These are phyloP conservation scores for Volucella zonaria DNA, from an alignment of 2,888 invertebrate genomes.

Conservation along the genomic window DNA sequence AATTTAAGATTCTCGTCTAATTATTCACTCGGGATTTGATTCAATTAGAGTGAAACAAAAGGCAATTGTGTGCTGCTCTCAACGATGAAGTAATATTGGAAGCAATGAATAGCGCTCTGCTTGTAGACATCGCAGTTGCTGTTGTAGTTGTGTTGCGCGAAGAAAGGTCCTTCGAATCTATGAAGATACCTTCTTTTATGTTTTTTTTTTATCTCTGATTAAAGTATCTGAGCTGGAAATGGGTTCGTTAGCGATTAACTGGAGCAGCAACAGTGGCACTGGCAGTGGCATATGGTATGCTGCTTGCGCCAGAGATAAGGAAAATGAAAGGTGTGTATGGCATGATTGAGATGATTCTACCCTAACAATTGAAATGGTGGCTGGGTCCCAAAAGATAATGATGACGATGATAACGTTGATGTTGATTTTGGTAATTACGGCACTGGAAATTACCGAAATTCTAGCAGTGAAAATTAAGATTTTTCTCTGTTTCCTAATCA, in stretches of 20 bases:
- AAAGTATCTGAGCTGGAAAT: slow-evolving; percentile 32
- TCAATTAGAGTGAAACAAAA: slow-evolving; percentile 72
- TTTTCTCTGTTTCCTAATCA: too few relatives aligned
- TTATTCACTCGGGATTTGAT: slow-evolving; percentile 71
- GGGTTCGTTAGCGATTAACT: slow-evolving; percentile 42
- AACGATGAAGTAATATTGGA: slow-evolving; percentile 48
- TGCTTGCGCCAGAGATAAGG: slow-evolving; percentile 16
- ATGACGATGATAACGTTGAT: slow-evolving; percentile 21
- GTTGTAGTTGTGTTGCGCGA: slow-evolving; percentile 23
- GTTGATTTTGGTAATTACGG: slow-evolving; percentile 40
- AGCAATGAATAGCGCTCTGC: slow-evolving; percentile 26
- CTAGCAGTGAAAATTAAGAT: not conserved
- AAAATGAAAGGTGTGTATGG: slow-evolving; percentile 23
- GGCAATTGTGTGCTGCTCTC: slow-evolving; percentile 61
- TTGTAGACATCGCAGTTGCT: too few relatives aligned
- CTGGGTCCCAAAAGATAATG: slow-evolving; percentile 15
- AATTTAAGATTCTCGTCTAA: slow-evolving; percentile 73
- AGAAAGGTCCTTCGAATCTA: slow-evolving; percentile 13
- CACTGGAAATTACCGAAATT: not conserved
- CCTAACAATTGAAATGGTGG: not conserved
- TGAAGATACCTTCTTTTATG: not conserved
- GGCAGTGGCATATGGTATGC: slow-evolving; percentile 17
- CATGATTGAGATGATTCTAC: slow-evolving; percentile 47
- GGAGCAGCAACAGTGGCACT: slow-evolving; percentile 1
- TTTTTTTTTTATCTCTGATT: slow-evolving; percentile 6